Evolutionary conservation across 1,140 invertebrate species (phyloP).

Genomic region (Magallana angulata): DNA sequence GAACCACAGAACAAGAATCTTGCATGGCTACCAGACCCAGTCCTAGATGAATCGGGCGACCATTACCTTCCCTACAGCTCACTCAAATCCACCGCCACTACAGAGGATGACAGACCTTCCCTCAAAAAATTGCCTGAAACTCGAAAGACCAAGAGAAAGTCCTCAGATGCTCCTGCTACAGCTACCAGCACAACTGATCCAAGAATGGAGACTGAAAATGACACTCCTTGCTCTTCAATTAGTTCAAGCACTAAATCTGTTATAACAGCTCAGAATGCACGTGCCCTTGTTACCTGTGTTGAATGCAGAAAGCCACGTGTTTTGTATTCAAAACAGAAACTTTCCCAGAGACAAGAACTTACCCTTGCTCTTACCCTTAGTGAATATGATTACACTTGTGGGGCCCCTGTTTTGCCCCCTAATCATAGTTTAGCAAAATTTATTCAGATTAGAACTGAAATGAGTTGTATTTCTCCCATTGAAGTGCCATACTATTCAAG

Average conservation of each 20-base stretch:
- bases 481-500: no score
- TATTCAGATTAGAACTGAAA: not conserved
- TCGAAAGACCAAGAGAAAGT: conserved; percentile 15
- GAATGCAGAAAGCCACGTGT: no score
- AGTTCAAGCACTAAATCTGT: not conserved
- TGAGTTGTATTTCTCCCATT: not conserved
- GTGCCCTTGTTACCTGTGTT: no score
- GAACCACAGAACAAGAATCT: not conserved
- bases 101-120: conserved; percentile 12
- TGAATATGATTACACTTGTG: conserved; percentile 10
- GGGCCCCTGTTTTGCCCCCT: not conserved
- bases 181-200: not conserved
- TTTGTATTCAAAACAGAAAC: no score
- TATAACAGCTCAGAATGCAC: conserved; percentile 29
- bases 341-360: no score
- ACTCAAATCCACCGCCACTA: not conserved
- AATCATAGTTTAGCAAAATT: not conserved
- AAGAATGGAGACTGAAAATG: not conserved
- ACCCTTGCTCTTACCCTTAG: no score
- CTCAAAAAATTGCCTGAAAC: not conserved
- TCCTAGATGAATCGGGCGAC: conserved; percentile 25
- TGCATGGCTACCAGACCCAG: conserved; percentile 47
- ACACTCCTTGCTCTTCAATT: not conserved
- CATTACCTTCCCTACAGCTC: conserved; percentile 16
- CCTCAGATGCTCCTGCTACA: not conserved